phyloP scores from a whole-genome alignment of 64 coral and sea anemone genomes.

The Anthopleura sola region DNA sequence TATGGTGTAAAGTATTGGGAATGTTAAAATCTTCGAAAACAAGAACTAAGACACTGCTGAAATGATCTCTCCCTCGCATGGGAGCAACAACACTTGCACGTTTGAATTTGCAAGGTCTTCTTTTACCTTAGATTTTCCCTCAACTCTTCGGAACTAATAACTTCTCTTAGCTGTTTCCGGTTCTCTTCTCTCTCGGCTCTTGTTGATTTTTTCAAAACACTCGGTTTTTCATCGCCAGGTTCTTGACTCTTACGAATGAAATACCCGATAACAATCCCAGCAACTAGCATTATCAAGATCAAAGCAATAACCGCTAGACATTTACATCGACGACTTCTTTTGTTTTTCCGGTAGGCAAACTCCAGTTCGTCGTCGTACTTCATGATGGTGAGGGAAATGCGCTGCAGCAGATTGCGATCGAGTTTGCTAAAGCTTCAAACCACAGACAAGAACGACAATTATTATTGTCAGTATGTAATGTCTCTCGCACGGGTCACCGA shows the following conservation, averaged over 20 bases:
- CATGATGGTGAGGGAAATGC: background rate
- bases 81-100: background rate
- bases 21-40: too few species aligned
- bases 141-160: conserved; percentile 22
- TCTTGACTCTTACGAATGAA: conserved; percentile 12
- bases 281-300: conserved; percentile 31
- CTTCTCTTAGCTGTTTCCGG: conserved; percentile 11
- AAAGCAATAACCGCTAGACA: conserved; percentile 39
- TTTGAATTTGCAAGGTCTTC: background rate
- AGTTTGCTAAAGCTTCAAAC: background rate
- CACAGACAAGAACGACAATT: background rate
- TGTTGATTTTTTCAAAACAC: background rate
- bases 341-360: conserved; percentile 39
- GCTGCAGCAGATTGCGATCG: background rate
- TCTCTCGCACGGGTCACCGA: background rate
- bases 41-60: too few species aligned
- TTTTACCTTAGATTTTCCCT: conserved; percentile 50
- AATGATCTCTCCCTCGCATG: background rate
- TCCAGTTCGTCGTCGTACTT: conserved; percentile 20
- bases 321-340: conserved; percentile 28
- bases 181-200: background rate
- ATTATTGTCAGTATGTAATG: background rate
- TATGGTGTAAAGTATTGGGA: too few species aligned
- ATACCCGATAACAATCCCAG: conserved; percentile 71
- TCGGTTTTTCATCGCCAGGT: background rate